Conservation (phyloP, 2,113 vertebrate genomes). For the Tragelaphus strepsiceros region DNA sequence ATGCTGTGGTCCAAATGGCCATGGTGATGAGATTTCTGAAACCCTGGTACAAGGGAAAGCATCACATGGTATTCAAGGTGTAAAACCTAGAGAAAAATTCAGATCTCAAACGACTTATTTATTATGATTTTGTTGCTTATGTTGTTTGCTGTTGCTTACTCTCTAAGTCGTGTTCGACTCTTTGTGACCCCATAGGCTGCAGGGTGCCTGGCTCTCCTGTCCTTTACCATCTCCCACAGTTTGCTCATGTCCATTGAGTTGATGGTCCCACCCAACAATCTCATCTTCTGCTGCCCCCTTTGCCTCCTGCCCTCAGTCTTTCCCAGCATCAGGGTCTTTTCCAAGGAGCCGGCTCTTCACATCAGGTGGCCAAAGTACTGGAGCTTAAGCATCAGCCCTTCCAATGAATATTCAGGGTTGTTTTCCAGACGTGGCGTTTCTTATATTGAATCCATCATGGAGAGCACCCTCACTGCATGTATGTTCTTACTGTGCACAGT, state of each 20-base stretch:
- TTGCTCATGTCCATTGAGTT: background rate
- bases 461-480: background rate
- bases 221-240: background rate
- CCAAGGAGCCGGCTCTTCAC: background rate
- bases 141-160: background rate
- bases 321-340: background rate
- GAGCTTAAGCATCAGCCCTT: background rate
- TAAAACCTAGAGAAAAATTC: background rate
- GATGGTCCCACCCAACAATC: background rate
- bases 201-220: background rate
- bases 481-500: background rate
- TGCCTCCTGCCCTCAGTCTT: background rate
- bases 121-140: background rate
- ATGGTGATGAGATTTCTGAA: background rate
- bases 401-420: background rate
- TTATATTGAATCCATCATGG: background rate
- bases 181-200: accelerated
- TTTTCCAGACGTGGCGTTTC: background rate
- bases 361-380: background rate
- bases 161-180: accelerated
- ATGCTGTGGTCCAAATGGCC: background rate
- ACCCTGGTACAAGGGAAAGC: background rate
- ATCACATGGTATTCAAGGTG: background rate
- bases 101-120: background rate
- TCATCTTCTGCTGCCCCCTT: background rate